Evolutionary conservation across 92 coral and sea anemone genomes (phyloP), one percentile per base, ranked within the genome.

Genomic region (Zoanthus sociatus): DNA sequence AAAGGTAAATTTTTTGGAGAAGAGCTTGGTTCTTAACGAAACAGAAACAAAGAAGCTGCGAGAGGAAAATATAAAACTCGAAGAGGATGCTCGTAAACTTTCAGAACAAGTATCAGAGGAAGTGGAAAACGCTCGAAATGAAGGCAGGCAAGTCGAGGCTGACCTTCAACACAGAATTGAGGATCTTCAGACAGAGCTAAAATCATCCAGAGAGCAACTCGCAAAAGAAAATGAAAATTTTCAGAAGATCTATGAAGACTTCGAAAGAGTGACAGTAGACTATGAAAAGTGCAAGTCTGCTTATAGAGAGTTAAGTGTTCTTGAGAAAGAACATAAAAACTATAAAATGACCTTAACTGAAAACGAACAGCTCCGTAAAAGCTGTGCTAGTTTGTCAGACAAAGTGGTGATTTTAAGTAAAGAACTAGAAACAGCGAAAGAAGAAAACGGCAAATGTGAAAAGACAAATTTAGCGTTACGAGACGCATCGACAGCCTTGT

Each of bases 81-180:
- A 81, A 46, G 85, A 81, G 9, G 75, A 81, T 6, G 71, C 75
- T 66, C 56, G 75, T n/a, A 81, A 81, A 48, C 85, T 81, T 16
- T 81, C 85, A 9, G 85, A 81, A 68, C 85, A 81, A 71, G 85
- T 81, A n/a, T 81, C 85, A 21, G 85, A 81, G 50, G 85, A 81
- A 14, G 85, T 81, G 1, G 85, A 81, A 66, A 81, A 30, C 70
- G 85, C 66, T 64, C 85, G 85, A 66, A 68, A 81, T 45, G 85
- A 81, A 18, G 20, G 85, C 32, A 81, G 85, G 20, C 46, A 46
- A 81, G 66, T 81, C 16, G 85, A 81, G 66, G 60, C 74, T 18
- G 75, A 66, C 20, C 75, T 81, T 17, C 73, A 48, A 50, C 13
- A 66, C 11, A 81, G 74, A 81, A 81, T 81, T 45, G 74, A 81